These are phyloP conservation scores for Apocheima hispidaria DNA, from an alignment of 2,888 invertebrate genomes.

Conservation along the genomic window DNA sequence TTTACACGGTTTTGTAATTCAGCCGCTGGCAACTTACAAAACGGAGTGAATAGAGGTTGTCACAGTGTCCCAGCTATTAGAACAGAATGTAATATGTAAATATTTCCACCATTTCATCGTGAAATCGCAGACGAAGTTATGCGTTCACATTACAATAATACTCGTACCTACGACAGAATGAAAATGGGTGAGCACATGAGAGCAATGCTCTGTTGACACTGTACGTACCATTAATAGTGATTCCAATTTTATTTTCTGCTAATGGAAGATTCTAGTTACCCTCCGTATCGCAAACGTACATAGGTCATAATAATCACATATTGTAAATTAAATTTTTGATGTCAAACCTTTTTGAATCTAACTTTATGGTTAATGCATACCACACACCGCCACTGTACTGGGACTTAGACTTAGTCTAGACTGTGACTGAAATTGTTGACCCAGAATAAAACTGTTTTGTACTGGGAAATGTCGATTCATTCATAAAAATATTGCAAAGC, in stretches of 20 bases:
- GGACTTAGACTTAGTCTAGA: too few relatives aligned
- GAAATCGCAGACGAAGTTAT: slow-evolving; percentile 11
- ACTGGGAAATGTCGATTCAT: too few relatives aligned
- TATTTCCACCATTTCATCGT: neutral
- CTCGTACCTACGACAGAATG: neutral
- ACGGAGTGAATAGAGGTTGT: neutral
- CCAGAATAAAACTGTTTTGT: too few relatives aligned
- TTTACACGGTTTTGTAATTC: neutral
- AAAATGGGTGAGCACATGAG: neutral
- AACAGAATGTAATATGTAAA: slow-evolving; percentile 15
- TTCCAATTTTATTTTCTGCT: neutral
- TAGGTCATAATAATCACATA: too few relatives aligned
- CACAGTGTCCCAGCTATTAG: neutral
- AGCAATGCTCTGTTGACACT: neutral
- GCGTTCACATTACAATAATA: slow-evolving; percentile 6
- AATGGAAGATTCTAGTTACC: too few relatives aligned
- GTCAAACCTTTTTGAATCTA: too few relatives aligned
- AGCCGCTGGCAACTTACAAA: neutral
- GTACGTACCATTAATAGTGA: neutral
- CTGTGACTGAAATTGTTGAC: too few relatives aligned
- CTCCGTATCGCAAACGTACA: too few relatives aligned
- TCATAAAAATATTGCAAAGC: too few relatives aligned
- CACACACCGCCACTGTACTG: too few relatives aligned
- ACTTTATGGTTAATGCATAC: too few relatives aligned
- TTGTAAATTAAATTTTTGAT: too few relatives aligned